Evolutionary conservation across 2,888 invertebrate species (phyloP).

Genomic region (Melinaea marsaeus): DNA sequence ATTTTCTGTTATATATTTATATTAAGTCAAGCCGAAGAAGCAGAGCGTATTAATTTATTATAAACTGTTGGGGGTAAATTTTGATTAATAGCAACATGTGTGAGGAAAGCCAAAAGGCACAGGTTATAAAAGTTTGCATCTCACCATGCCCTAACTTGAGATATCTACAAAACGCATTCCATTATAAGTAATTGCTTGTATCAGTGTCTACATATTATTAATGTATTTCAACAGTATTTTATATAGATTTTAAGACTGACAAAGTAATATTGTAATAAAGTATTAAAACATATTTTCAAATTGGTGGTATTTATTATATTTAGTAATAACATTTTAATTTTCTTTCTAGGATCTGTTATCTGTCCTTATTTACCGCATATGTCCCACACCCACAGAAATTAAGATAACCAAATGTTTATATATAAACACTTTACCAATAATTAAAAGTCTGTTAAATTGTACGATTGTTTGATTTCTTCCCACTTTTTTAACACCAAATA

Average conservation of each 20-base stretch:
- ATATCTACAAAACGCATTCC: constrained; percentile 53
- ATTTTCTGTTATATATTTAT: constrained; percentile 33
- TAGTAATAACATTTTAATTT: constrained; percentile 49
- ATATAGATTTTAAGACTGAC: constrained; percentile 74
- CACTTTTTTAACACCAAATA: not conserved
- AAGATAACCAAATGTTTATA: constrained; percentile 68
- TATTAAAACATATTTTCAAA: constrained; percentile 64
- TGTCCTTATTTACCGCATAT: constrained; percentile 44
- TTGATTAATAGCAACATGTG: too few relatives aligned
- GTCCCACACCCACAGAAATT: constrained; percentile 48
- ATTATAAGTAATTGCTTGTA: constrained; percentile 46
- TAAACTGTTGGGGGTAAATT: too few relatives aligned
- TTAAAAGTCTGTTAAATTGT: constrained; percentile 68
- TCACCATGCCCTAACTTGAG: too few relatives aligned
- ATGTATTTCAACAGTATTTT: constrained; percentile 60
- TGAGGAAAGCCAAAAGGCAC: too few relatives aligned
- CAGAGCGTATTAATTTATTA: too few relatives aligned
- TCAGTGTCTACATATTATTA: constrained; percentile 47
- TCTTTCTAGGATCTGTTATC: constrained; percentile 44
- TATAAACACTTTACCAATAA: constrained; percentile 51
- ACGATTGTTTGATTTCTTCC: constrained; percentile 33
- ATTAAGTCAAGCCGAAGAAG: too few relatives aligned
- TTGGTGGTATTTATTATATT: constrained; percentile 59
- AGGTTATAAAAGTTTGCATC: too few relatives aligned
- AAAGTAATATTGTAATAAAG: constrained; percentile 66